phyloP scores from a whole-genome alignment of 2,888 invertebrate genomes.

The Thereva nobilitata region DNA sequence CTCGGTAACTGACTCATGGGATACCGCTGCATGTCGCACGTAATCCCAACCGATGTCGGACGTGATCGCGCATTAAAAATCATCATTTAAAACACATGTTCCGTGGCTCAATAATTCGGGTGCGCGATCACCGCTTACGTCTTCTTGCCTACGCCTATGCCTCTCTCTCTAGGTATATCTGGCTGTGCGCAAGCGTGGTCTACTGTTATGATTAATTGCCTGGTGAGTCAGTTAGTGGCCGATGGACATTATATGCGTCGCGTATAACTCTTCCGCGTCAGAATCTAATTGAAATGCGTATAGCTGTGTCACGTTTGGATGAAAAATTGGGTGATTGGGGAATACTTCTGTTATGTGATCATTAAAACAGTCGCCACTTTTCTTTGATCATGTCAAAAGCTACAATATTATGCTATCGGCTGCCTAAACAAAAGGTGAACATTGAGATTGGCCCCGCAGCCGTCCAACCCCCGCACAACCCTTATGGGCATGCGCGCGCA shows the following conservation, averaged over 20 bases:
- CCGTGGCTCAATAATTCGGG: slow-evolving; percentile 20
- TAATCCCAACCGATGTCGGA: slow-evolving; percentile 17
- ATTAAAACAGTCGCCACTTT: slow-evolving; percentile 28
- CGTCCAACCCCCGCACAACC: slow-evolving; percentile 17
- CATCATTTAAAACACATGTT: slow-evolving; percentile 30
- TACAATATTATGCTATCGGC: background rate
- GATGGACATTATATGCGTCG: background rate
- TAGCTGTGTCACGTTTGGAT: slow-evolving; percentile 4
- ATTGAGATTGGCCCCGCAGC: background rate
- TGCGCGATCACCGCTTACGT: slow-evolving; percentile 11
- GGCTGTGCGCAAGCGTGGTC: background rate
- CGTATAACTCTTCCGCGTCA: background rate
- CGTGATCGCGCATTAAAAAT: slow-evolving; percentile 24
- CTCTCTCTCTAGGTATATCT: too few relatives aligned
- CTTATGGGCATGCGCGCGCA: slow-evolving; percentile 17
- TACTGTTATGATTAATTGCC: slow-evolving; percentile 22
- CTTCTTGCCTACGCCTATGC: background rate
- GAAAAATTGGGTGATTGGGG: slow-evolving; percentile 31
- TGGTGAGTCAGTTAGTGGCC: slow-evolving; percentile 1
- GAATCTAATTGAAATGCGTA: slow-evolving; percentile 18
- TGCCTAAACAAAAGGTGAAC: slow-evolving; percentile 15
- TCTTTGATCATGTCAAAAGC: slow-evolving; percentile 16
- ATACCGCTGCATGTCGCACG: slow-evolving; percentile 5
- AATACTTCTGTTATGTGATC: slow-evolving; percentile 14
- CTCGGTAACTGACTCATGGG: slow-evolving; percentile 35